These are phyloP conservation scores for Phylloscopus whistleri DNA, from an alignment of 2,113 vertebrate genomes.

Conservation along the genomic window DNA sequence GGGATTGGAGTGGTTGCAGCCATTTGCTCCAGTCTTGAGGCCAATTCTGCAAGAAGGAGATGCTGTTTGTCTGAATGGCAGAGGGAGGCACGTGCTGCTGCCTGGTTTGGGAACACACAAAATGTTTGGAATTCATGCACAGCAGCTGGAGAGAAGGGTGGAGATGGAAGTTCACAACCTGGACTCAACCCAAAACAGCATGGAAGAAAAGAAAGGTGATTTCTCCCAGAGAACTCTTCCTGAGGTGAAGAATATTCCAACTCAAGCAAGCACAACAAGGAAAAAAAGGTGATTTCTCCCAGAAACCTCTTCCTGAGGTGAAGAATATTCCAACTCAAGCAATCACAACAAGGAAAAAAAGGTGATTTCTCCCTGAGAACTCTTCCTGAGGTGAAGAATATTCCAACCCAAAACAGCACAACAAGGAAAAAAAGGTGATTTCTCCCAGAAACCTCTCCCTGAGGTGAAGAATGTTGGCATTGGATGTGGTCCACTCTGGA, in stretches of 20 bases:
- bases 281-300: not conserved
- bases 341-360: not conserved
- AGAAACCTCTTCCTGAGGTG: not conserved
- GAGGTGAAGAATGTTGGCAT: not conserved
- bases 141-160: not conserved
- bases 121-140: not conserved
- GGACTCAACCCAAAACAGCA: not conserved
- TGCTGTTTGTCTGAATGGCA: not conserved
- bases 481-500: not conserved
- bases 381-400: not conserved
- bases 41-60: not conserved
- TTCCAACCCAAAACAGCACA: not conserved
- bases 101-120: rapidly evolving
- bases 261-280: not conserved
- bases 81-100: not conserved
- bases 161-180: not conserved
- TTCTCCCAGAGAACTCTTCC: not conserved
- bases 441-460: not conserved
- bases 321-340: not conserved
- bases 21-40: not conserved
- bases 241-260: not conserved
- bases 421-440: not conserved
- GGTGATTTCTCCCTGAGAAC: not conserved
- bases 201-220: not conserved
- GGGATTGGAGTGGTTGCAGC: not conserved